phyloP scores from a whole-genome alignment of 2,797 vertebrate genomes.

The Psittacula derbiana region DNA sequence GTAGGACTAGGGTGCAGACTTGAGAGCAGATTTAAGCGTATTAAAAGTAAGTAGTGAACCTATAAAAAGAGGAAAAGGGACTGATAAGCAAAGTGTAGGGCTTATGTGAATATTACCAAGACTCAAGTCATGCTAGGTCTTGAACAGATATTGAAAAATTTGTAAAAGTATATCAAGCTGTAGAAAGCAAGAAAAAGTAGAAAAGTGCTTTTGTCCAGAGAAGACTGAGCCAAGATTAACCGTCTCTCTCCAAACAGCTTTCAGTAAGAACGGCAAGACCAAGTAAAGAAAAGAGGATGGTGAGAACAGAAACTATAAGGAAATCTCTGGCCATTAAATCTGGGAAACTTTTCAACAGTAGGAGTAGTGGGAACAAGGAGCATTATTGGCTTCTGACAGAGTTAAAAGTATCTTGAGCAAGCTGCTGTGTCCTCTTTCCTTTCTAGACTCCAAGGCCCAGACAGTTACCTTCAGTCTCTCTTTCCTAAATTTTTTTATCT shows the following conservation, averaged over 20 bases:
- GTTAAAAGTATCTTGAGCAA: background rate
- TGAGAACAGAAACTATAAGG: background rate
- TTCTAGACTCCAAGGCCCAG: background rate
- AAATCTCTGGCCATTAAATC: background rate
- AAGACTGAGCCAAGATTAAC: background rate
- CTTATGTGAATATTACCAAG: background rate
- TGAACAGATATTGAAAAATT: background rate
- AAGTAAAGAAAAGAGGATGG: background rate
- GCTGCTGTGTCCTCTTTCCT: background rate
- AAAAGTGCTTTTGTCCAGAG: background rate
- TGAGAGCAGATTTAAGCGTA: background rate
- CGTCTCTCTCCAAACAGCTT: background rate
- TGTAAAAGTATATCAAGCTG: background rate
- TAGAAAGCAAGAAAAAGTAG: background rate
- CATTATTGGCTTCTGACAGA: background rate
- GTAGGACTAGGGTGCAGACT: background rate
- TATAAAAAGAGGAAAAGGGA: background rate
- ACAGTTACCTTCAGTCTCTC: background rate
- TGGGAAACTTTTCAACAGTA: background rate
- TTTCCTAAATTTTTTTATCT: background rate
- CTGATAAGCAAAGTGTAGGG: background rate
- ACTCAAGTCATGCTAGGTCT: background rate
- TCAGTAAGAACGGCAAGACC: background rate
- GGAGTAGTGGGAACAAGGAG: background rate
- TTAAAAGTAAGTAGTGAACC: background rate